Conservation (phyloP, 2,888 invertebrate species). For the Sericinus montela region DNA sequence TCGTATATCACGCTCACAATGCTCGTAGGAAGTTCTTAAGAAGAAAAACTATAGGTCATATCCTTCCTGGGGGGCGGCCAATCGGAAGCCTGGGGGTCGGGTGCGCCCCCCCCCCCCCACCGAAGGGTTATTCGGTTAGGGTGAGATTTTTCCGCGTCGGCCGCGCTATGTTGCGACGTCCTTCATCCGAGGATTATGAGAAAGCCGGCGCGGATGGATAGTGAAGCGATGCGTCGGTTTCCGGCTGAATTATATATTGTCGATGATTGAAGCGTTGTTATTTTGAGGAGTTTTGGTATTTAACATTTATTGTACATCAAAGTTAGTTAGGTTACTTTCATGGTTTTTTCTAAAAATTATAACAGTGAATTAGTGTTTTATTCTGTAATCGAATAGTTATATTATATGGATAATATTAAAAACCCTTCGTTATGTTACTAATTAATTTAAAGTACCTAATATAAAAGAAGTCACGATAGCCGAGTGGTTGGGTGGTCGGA, state of each 20-base stretch:
- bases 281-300: too few species aligned
- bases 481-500: too few species aligned
- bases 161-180: slow-evolving; percentile 33
- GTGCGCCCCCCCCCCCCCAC: slow-evolving; percentile 34
- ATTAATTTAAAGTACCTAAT: too few species aligned
- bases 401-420: too few species aligned
- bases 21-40: slow-evolving; percentile 77
- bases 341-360: too few species aligned
- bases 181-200: slow-evolving; percentile 53
- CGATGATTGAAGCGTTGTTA: slow-evolving; percentile 4
- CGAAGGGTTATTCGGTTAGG: slow-evolving; percentile 58
- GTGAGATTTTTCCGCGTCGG: slow-evolving; percentile 52
- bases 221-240: slow-evolving; percentile 38
- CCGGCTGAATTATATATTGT: slow-evolving; percentile 49
- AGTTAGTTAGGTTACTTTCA: too few species aligned
- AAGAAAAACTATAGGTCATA: slow-evolving; percentile 80
- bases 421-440: too few species aligned
- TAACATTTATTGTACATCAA: too few species aligned
- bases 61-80: slow-evolving; percentile 76
- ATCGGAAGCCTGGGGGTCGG: slow-evolving; percentile 62
- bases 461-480: too few species aligned
- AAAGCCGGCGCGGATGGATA: slow-evolving; percentile 38
- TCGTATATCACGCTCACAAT: slow-evolving; percentile 77
- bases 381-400: too few species aligned
- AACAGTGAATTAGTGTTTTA: too few species aligned